Percentiles rank a stretch among this genome's conserved stretches.
Conservation (phyloP, 2,113 vertebrate species). For the Tichodroma muraria region DNA sequence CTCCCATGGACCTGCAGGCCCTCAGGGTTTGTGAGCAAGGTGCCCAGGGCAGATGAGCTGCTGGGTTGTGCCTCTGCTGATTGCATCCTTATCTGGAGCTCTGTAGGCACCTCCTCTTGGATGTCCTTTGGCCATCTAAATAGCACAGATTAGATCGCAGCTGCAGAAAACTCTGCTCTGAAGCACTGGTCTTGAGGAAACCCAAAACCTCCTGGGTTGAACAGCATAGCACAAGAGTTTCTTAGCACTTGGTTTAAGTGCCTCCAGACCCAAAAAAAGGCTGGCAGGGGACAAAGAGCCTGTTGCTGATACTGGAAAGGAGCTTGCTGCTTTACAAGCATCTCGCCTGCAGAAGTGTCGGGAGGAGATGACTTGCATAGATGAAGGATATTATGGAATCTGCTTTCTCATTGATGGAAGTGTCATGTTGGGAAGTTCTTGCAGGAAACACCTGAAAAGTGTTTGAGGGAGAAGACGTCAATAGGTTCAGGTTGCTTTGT, state of each 20-base stretch:
- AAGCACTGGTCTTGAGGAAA: background rate
- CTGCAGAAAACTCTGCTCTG: background rate
- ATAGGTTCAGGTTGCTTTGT: background rate
- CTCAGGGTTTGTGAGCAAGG: accelerated
- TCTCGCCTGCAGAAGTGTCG: accelerated
- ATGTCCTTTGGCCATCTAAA: background rate
- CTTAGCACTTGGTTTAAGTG: background rate
- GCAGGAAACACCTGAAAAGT: background rate
- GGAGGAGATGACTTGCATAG: background rate
- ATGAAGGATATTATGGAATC: background rate
- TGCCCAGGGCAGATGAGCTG: background rate
- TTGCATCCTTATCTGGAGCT: background rate
- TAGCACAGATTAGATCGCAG: background rate
- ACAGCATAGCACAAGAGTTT: background rate
- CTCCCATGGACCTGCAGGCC: background rate
- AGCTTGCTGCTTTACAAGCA: background rate
- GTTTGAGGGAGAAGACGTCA: background rate
- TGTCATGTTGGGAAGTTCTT: background rate
- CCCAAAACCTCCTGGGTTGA: background rate
- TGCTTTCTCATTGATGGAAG: background rate
- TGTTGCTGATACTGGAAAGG: background rate
- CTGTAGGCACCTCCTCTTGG: background rate
- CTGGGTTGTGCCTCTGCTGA: background rate
- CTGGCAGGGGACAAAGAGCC: background rate
- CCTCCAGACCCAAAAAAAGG: background rate